Conservation (phyloP, 1,140 invertebrate genomes). For the Eupristina koningsbergeri region DNA sequence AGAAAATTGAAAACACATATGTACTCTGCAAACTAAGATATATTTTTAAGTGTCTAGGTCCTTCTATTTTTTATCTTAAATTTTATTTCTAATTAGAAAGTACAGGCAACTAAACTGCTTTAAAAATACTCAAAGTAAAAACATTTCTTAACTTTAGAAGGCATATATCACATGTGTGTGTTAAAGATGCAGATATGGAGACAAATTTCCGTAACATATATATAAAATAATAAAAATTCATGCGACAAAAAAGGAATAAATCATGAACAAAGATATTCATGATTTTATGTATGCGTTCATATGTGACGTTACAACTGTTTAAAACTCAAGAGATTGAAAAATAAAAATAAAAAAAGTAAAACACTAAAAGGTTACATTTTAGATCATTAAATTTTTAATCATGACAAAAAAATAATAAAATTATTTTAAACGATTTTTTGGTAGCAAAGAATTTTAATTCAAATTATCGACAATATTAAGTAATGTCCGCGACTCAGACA, state of each 20-base stretch:
- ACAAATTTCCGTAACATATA: constrained; percentile 32
- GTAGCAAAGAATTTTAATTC: constrained; percentile 33
- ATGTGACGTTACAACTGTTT: background rate
- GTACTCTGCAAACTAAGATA: too few species aligned
- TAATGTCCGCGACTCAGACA: background rate
- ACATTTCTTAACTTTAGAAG: constrained; percentile 17
- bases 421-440: constrained; percentile 14
- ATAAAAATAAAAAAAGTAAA: constrained; percentile 33
- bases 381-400: constrained; percentile 6
- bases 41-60: too few species aligned
- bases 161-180: constrained; percentile 3
- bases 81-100: constrained; percentile 21
- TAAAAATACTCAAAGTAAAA: constrained; percentile 5
- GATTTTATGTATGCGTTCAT: constrained; percentile 23
- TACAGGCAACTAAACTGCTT: constrained; percentile 11
- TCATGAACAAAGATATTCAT: constrained; percentile 3
- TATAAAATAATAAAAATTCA: constrained; percentile 27
- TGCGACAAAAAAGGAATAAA: background rate
- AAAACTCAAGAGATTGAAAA: constrained; percentile 23
- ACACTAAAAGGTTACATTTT: background rate
- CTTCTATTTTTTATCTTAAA: constrained; percentile 4
- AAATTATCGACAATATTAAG: constrained; percentile 47
- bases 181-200: constrained; percentile 36
- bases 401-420: background rate
- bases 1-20: too few species aligned